Evolutionary conservation across 2,113 vertebrate genomes (phyloP).

Genomic region (Conger conger): DNA sequence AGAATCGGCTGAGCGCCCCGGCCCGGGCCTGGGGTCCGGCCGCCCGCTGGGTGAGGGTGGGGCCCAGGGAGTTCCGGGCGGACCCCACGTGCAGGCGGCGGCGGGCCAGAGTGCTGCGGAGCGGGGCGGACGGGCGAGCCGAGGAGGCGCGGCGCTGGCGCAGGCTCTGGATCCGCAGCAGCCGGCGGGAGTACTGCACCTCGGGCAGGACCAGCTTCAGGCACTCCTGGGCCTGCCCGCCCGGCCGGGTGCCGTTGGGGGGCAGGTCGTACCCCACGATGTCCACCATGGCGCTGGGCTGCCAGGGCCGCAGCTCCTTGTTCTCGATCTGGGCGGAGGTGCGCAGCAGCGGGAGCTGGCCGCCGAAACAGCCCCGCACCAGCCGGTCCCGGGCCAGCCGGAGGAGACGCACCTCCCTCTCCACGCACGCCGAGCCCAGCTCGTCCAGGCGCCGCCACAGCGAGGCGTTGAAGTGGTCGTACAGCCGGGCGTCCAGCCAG

Average conservation of each 20-base stretch:
- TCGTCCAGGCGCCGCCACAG: conserved; percentile 73
- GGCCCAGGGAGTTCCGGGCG: conserved; percentile 7
- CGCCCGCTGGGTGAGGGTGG: conserved; percentile 34
- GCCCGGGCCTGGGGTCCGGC: conserved; percentile 17
- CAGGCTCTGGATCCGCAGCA: conserved; percentile 72
- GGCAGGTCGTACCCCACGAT: conserved; percentile 84
- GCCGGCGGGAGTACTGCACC: conserved; percentile 72
- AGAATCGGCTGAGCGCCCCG: conserved; percentile 19
- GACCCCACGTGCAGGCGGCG: not conserved
- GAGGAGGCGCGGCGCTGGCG: conserved; percentile 50
- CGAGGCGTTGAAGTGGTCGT: conserved; percentile 79
- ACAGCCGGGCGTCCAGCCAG: conserved; percentile 72
- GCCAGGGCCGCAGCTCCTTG: conserved; percentile 82
- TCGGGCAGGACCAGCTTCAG: conserved; percentile 82
- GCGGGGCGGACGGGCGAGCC: conserved; percentile 23
- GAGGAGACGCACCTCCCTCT: conserved; percentile 71
- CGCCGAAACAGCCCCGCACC: conserved; percentile 72
- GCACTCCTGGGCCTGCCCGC: conserved; percentile 64
- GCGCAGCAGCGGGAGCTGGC: conserved; percentile 59
- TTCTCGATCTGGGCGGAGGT: conserved; percentile 74
- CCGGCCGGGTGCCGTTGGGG: conserved; percentile 43
- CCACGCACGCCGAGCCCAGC: conserved; percentile 70
- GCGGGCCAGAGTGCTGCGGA: not conserved
- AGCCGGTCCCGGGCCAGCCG: conserved; percentile 68
- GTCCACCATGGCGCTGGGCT: conserved; percentile 76